Percentiles rank a stretch among this genome's conserved stretches.
phyloP scores from a whole-genome alignment of 2,797 vertebrate genomes.

The Lepidocolaptes lacrymiger region DNA sequence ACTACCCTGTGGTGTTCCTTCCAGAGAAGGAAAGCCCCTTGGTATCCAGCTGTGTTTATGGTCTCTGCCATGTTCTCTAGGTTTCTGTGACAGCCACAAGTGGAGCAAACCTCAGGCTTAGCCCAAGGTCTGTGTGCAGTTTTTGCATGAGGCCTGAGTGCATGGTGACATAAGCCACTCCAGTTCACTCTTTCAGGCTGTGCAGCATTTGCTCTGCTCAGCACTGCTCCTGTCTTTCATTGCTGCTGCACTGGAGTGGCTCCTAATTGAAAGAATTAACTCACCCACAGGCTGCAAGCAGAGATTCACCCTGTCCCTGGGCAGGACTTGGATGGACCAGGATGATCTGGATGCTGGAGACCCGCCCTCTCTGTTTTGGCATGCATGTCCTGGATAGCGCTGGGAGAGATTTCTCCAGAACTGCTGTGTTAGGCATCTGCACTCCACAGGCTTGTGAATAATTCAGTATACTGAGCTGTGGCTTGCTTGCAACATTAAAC shows the following conservation, averaged over 20 bases:
- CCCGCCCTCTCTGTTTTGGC: neutral
- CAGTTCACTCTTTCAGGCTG: rapidly evolving
- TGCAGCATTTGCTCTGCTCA: neutral
- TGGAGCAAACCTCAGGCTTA: neutral
- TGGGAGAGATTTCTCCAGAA: neutral
- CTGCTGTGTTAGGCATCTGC: neutral
- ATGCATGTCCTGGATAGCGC: neutral
- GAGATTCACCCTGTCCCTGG: neutral
- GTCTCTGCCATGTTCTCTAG: neutral
- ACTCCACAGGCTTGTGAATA: neutral
- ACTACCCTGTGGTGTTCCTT: rapidly evolving
- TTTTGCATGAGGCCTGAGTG: neutral
- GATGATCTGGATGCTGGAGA: neutral
- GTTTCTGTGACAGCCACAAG: constrained; percentile 28
- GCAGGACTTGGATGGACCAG: neutral
- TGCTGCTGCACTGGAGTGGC: neutral
- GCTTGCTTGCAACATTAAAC: constrained; percentile 33
- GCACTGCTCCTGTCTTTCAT: neutral
- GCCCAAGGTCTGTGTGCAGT: neutral
- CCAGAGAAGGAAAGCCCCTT: neutral
- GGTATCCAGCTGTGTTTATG: constrained; percentile 27
- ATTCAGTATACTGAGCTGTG: neutral
- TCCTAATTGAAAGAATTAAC: neutral
- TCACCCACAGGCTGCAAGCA: rapidly evolving
- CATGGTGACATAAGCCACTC: neutral